Evolutionary conservation across 2,888 invertebrate genomes (phyloP).

Genomic region (Gymnosoma rotundatum): DNA sequence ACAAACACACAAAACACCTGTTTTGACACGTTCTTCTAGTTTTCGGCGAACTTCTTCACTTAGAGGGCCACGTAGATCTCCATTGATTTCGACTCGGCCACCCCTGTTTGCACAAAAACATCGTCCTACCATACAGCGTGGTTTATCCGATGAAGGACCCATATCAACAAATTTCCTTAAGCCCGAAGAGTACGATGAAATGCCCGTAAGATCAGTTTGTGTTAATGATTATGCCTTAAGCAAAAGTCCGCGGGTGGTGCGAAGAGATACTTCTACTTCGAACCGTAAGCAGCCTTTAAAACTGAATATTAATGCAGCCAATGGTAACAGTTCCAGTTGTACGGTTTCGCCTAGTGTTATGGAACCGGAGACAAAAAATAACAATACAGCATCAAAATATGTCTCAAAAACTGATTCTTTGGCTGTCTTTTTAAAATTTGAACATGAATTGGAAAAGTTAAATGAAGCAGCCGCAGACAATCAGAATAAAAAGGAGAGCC

Average conservation of each 20-base stretch:
- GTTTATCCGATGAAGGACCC: slow-evolving; percentile 82
- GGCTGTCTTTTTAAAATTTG: slow-evolving; percentile 81
- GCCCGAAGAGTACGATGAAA: slow-evolving; percentile 82
- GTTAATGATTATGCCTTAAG: slow-evolving; percentile 79
- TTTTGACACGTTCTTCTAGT: slow-evolving; percentile 74
- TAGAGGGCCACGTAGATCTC: slow-evolving; percentile 80
- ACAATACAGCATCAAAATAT: slow-evolving; percentile 70
- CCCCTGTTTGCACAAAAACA: slow-evolving; percentile 79
- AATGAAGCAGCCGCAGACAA: slow-evolving; percentile 71
- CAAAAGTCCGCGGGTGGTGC: slow-evolving; percentile 79
- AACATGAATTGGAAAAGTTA: slow-evolving; percentile 79
- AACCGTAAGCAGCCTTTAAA: slow-evolving; percentile 78
- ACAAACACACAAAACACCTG: slow-evolving; percentile 62
- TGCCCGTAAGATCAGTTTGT: slow-evolving; percentile 82
- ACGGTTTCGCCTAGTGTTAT: slow-evolving; percentile 38
- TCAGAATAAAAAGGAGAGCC: slow-evolving; percentile 51
- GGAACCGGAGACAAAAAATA: slow-evolving; percentile 26
- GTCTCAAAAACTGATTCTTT: slow-evolving; percentile 81
- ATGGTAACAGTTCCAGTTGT: slow-evolving; percentile 19
- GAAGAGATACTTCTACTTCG: slow-evolving; percentile 79
- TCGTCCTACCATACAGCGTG: slow-evolving; percentile 81
- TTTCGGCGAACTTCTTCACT: slow-evolving; percentile 81
- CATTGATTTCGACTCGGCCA: slow-evolving; percentile 76
- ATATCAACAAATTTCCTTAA: slow-evolving; percentile 82
- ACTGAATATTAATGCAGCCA: slow-evolving; percentile 70